These are phyloP conservation scores for Solenopsis fugax DNA, from an alignment of 1,140 invertebrate genomes.

Conservation along the genomic window DNA sequence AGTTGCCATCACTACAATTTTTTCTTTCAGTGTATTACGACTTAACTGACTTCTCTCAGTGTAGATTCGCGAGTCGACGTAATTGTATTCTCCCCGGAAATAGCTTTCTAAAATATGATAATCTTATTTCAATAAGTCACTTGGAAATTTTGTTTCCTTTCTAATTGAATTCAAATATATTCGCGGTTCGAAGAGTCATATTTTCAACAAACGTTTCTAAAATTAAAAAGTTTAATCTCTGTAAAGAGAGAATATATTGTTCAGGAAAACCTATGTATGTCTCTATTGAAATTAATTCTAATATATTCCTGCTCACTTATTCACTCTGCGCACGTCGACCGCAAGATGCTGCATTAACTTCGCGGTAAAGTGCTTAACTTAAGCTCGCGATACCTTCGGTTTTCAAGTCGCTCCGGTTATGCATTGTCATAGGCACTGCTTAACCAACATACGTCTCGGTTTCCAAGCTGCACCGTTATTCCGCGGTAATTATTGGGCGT, in stretches of 20 bases:
- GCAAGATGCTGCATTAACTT: not conserved
- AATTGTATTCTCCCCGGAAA: not conserved
- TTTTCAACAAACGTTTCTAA: not conserved
- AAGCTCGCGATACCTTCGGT: not conserved
- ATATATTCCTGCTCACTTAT: constrained; percentile 4
- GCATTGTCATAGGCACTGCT: constrained; percentile 37
- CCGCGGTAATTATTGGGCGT: constrained; percentile 6
- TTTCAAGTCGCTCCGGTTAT: constrained; percentile 1
- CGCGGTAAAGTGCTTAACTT: not conserved
- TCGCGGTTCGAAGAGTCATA: not conserved
- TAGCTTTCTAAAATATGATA: not conserved
- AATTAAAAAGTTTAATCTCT: not conserved
- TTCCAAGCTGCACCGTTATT: constrained; percentile 28
- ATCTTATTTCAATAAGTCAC: not conserved
- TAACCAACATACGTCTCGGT: not conserved
- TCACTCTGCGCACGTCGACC: not conserved
- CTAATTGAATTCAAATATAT: constrained; percentile 16
- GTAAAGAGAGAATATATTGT: not conserved
- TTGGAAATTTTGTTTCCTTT: not conserved
- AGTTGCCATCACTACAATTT: too few relatives aligned
- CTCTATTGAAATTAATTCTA: not conserved
- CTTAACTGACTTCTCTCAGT: too few relatives aligned
- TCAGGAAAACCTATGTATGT: not conserved
- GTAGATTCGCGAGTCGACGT: not conserved
- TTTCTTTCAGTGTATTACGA: too few relatives aligned